phyloP scores from a whole-genome alignment of 2,113 vertebrate genomes.

The Proteles cristata region DNA sequence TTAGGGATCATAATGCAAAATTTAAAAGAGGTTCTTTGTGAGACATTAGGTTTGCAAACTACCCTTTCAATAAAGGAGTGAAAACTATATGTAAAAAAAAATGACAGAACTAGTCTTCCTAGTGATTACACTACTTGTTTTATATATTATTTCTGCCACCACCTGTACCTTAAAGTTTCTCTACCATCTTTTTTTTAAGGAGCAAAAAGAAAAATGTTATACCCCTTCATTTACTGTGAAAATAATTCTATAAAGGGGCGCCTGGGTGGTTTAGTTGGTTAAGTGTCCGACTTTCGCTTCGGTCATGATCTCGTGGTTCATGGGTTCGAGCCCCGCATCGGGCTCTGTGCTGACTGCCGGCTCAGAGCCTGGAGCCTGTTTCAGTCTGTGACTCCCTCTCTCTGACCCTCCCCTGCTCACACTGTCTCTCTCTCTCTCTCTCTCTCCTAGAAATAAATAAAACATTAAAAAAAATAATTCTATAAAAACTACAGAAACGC shows the following conservation, averaged over 20 bases:
- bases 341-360: too few species aligned
- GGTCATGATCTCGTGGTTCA: too few species aligned
- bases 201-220: neutral
- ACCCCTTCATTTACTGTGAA: neutral
- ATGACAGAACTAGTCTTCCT: neutral
- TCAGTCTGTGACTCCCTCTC: too few species aligned
- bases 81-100: conserved; percentile 5
- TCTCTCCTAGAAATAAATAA: too few species aligned
- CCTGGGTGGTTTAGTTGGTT: too few species aligned
- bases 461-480: neutral
- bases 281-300: too few species aligned
- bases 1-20: neutral
- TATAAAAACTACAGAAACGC: neutral
- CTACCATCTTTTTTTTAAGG: neutral
- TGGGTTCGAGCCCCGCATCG: too few species aligned
- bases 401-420: too few species aligned
- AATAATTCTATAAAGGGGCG: neutral
- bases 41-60: neutral
- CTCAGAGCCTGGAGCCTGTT: too few species aligned
- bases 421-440: too few species aligned
- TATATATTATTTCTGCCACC: neutral
- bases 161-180: neutral
- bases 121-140: neutral
- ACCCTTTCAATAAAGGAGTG: neutral
- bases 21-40: neutral